phyloP scores from a whole-genome alignment of 2,888 invertebrate species.

The Papilio gigon region DNA sequence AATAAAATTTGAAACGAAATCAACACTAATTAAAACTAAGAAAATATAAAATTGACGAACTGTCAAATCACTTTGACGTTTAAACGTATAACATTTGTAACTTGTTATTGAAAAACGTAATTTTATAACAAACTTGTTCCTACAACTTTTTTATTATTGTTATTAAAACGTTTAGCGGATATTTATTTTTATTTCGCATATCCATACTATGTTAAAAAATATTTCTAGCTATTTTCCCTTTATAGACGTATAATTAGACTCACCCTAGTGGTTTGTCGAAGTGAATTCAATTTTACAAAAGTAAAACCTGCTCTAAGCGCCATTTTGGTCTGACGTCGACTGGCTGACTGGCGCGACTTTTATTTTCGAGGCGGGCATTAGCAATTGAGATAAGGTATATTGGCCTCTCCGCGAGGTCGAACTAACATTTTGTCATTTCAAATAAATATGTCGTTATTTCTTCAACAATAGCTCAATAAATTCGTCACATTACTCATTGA shows the following conservation, averaged over 20 bases:
- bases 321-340: conserved; percentile 55
- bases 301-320: conserved; percentile 67
- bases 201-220: conserved; percentile 12
- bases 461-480: not conserved
- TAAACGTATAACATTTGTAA: not conserved
- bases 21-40: not conserved
- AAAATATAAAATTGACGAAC: not conserved
- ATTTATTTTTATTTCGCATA: not conserved
- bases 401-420: conserved; percentile 47
- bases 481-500: too few relatives aligned
- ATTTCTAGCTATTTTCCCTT: not conserved
- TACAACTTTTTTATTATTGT: conserved; percentile 1
- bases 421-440: conserved; percentile 35
- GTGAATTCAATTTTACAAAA: conserved; percentile 59
- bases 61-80: not conserved
- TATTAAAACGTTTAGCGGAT: not conserved
- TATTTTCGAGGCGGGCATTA: conserved; percentile 58
- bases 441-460: conserved; percentile 20
- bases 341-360: conserved; percentile 44
- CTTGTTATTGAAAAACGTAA: not conserved
- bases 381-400: conserved; percentile 66
- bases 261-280: conserved; percentile 62
- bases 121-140: not conserved
- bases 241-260: conserved; percentile 47
- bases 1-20: conserved; percentile 22